A percentile compares a stretch with the other conserved stretches of the same genome.
phyloP scores from a whole-genome alignment of 2,888 invertebrate genomes.

The Lithophane leautieri region DNA sequence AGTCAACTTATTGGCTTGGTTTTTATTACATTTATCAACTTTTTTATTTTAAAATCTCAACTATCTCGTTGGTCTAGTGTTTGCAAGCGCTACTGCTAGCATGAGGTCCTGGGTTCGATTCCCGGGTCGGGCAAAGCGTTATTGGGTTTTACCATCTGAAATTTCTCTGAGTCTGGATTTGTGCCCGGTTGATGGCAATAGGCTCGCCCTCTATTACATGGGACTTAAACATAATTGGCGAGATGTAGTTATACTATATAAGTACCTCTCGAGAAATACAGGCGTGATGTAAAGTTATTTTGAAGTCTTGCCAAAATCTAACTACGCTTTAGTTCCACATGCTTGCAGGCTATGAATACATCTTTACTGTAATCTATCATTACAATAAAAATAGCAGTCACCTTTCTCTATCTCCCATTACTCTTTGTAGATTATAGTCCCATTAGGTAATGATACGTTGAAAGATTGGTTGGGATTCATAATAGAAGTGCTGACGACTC shows the following conservation, averaged over 20 bases:
- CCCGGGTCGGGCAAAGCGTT: too few species aligned
- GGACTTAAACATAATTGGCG: too few species aligned
- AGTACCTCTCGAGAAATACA: too few species aligned
- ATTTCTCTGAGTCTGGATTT: too few species aligned
- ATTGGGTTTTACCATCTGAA: too few species aligned
- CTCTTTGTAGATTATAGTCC: not conserved
- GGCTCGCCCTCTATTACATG: too few species aligned
- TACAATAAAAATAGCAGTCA: not conserved
- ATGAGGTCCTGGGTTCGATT: too few species aligned
- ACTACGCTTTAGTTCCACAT: not conserved
- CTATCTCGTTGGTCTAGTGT: too few species aligned
- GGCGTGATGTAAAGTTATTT: too few species aligned
- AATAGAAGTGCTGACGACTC: not conserved
- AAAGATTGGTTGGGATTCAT: not conserved
- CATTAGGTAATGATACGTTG: not conserved
- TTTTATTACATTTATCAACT: not conserved
- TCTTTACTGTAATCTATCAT: not conserved
- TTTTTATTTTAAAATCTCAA: not conserved
- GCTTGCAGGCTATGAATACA: not conserved
- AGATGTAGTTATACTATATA: too few species aligned
- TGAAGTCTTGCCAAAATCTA: not conserved
- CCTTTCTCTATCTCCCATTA: not conserved
- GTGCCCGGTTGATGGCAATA: too few species aligned
- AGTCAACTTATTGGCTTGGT: not conserved
- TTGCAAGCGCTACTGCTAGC: too few species aligned